Evolutionary conservation across 2,113 vertebrate genomes (phyloP), one percentile per base, ranked within the genome.

Genomic region (Sterrhoptilus dennistouni): DNA sequence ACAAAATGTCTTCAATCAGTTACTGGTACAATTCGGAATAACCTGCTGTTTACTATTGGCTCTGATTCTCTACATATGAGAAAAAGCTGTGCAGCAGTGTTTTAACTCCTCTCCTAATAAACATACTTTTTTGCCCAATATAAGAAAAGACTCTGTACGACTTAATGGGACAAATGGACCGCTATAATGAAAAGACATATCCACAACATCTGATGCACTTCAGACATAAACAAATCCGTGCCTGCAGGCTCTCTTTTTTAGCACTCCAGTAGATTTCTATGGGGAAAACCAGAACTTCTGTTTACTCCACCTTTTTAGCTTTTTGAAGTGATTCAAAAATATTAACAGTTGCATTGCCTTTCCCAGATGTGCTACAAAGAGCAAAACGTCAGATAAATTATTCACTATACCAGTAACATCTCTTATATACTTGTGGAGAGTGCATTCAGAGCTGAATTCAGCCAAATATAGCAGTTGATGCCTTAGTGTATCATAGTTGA

Each of bases 121-220:
- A 49, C 12, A n/a, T n/a, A 49, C 27, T 63, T 86, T 86, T 76
- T 66, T 54, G 33, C 33, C 8, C 22, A 45, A 31, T 50, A 5
- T n/a, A 75, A 60, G 47, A 83, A 82, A 89, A 52, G 42, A 65
- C 53, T 71, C 70, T 66, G 66, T 70, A 83, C 66, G 38, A 75
- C 49, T 38, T 90, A 74, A 44, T 85, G 71, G 50, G 42, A 57
- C 47, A 92, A 94, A 53, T 68, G 44, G 44, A 66, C 47, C 64
- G 22, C 44, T 96, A 59, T 83, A 93, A 84, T 36, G 47, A 95
- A 93, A 94, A 95, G 84, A 90, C 42, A 87, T 52, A 94, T 47
- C 50, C 40, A 57, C 50, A 96, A 63, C 91, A 95, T 94, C 92
- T 97, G 82, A 78, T 91, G 52, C 29, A 11, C 80, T 95, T 90